Base-by-base conservation (phyloP, 2,888 invertebrate genomes). In the Himalopsyche tibetana region DNA sequence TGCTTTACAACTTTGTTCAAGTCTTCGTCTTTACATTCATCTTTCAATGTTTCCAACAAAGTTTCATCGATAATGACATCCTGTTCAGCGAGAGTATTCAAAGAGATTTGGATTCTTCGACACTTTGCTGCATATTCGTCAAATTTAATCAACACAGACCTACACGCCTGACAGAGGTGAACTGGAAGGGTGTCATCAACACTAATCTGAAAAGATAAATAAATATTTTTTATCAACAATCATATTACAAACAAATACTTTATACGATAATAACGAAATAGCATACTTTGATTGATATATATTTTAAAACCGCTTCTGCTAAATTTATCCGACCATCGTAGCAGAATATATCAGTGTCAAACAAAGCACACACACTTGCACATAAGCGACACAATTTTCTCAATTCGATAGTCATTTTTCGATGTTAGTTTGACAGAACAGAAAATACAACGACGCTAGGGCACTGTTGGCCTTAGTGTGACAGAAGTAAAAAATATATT, bases 41-140 rank as follows among this genome's bases (percentile, higher is more conserved):
- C 28, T 82, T 82, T 80, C 15, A 80, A 19, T 12, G 80, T 45
- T 42, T 80, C 69, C 17, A 69, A n/a, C 5, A 45, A n/a, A 15
- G 36, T 38, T 19, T 42, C 82, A 19, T 82, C 45, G 12, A 38
- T n/a, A 15, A 51, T 45, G 5, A 79, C 28, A 55, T 55, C 69
- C 15, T 63, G 45, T 28, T 81, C 56, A 40, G 40, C 38, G 12
- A 85, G 55, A 12, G 51, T 74, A 45, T 74, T 55, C 42, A 85
- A 80, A 40, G 40, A 56, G 2, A 79, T 74, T 80, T 85, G 85
- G 36, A 40, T 80, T 28, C 79, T 74, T 45, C 38, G 45, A 80
- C 85, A 85, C 80, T 82, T 82, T 19, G 63, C 28, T n/a, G 79
- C 85, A 83, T 74, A 85, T 51, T 85, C 85, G 42, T 85, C 85